Percentiles rank a stretch among this genome's conserved stretches.
Conservation (phyloP, 2,888 invertebrate species). For the Carcina quercana region DNA sequence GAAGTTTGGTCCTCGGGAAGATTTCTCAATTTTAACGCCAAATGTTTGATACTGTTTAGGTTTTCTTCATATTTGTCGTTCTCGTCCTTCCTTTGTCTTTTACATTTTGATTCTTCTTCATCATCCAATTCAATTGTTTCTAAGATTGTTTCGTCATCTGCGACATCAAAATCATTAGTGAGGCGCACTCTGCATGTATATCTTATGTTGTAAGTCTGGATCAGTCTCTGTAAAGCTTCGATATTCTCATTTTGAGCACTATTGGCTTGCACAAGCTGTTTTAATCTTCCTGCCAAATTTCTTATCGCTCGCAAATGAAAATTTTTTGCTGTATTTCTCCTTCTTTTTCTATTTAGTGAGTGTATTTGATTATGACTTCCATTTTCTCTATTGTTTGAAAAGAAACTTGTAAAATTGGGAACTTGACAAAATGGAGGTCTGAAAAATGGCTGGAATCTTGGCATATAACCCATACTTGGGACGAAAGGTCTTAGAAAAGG, state of each 20-base stretch:
- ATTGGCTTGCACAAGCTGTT: conserved; percentile 23
- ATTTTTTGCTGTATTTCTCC: conserved; percentile 18
- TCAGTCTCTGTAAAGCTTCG: conserved; percentile 30
- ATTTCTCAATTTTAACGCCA: conserved; percentile 39
- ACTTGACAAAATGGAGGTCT: conserved; percentile 22
- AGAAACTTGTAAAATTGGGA: too few species aligned
- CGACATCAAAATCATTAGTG: conserved; percentile 31
- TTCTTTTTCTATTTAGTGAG: conserved; percentile 28
- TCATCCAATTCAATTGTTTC: conserved; percentile 53
- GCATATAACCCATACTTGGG: conserved; percentile 21
- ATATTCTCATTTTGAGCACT: conserved; percentile 25
- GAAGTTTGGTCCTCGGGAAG: conserved; percentile 33
- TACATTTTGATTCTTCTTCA: conserved; percentile 35
- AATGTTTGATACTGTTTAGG: conserved; percentile 32
- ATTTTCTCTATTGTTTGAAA: conserved; percentile 14
- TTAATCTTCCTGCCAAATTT: conserved; percentile 30
- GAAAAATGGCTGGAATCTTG: conserved; percentile 28
- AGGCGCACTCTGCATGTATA: conserved; percentile 38
- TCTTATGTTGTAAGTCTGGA: conserved; percentile 43
- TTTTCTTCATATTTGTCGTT: conserved; percentile 29
- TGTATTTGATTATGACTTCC: conserved; percentile 10
- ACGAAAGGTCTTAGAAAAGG: too few species aligned
- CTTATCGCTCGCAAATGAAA: conserved; percentile 37
- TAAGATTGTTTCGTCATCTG: conserved; percentile 34
- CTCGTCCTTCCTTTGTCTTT: conserved; percentile 27